These are phyloP conservation scores for Pseudococcus viburni DNA, from an alignment of 2,888 invertebrate genomes.

Conservation along the genomic window DNA sequence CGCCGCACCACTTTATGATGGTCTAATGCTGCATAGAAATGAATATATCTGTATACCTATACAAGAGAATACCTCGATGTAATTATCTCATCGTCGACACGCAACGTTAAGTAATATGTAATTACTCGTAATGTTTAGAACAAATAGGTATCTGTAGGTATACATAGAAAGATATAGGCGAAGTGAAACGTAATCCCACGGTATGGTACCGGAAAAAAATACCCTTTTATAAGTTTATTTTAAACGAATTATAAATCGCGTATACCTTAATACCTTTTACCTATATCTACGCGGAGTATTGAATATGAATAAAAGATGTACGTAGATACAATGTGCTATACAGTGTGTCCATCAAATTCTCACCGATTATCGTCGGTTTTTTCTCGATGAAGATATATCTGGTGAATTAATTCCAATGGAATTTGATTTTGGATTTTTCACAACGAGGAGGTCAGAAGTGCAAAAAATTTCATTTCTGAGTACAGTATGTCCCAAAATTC, in stretches of 20 bases:
- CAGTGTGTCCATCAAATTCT: not conserved
- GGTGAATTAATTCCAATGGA: too few species aligned
- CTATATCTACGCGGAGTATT: too few species aligned
- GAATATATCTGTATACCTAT: not conserved
- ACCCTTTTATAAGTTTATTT: not conserved
- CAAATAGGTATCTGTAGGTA: slow-evolving; percentile 1
- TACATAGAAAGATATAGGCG: too few species aligned
- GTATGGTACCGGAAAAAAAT: slow-evolving; percentile 28
- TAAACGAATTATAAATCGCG: slow-evolving; percentile 16
- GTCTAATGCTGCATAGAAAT: not conserved
- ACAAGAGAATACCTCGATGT: not conserved
- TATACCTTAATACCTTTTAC: not conserved
- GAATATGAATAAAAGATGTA: not conserved
- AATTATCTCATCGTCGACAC: slow-evolving; percentile 41
- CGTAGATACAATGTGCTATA: not conserved
- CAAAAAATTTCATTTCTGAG: too few species aligned
- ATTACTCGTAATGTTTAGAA: slow-evolving; percentile 41
- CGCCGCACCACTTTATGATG: not conserved
- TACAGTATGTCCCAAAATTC: too few species aligned
- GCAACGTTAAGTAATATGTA: slow-evolving; percentile 44
- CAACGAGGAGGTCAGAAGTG: too few species aligned
- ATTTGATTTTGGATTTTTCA: too few species aligned
- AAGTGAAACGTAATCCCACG: slow-evolving; percentile 40
- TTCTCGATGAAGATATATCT: too few species aligned
- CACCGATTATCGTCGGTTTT: too few species aligned